phyloP scores from a whole-genome alignment of 2,888 invertebrate genomes.

The Crocallis elinguaria region DNA sequence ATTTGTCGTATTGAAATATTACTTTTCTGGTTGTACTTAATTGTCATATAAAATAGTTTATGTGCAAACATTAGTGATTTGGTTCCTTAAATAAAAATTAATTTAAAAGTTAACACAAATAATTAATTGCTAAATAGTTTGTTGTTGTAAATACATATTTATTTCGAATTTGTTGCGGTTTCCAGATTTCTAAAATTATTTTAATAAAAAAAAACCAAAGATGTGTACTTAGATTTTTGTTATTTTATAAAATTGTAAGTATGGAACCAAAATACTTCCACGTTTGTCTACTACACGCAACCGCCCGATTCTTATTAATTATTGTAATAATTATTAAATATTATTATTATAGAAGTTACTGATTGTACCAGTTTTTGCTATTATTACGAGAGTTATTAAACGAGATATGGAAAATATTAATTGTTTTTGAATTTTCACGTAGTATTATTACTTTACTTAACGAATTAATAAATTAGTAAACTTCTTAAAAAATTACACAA shows the following conservation, averaged over 20 bases:
- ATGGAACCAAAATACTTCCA: conserved; percentile 13
- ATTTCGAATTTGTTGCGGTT: neutral
- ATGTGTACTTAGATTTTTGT: neutral
- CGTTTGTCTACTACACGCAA: conserved; percentile 13
- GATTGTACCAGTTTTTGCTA: conserved; percentile 43
- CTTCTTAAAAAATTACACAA: too few species aligned
- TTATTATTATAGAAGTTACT: conserved; percentile 47
- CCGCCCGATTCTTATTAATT: conserved; percentile 29
- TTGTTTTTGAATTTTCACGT: conserved; percentile 4
- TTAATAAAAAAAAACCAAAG: conserved; percentile 16
- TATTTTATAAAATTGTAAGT: neutral
- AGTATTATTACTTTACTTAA: too few species aligned
- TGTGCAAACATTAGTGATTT: conserved; percentile 7
- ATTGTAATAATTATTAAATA: conserved; percentile 27
- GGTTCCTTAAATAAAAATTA: conserved; percentile 15
- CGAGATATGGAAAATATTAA: conserved; percentile 23
- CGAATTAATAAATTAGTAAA: too few species aligned
- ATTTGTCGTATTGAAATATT: conserved; percentile 25
- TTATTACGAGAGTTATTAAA: conserved; percentile 42
- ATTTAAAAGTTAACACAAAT: neutral
- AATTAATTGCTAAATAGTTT: neutral
- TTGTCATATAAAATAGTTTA: conserved; percentile 23
- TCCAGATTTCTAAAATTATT: neutral
- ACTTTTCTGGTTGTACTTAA: conserved; percentile 32
- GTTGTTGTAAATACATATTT: conserved; percentile 1